These are phyloP conservation scores for Conger conger DNA, from an alignment of 2,113 vertebrate genomes.

Conservation along the genomic window DNA sequence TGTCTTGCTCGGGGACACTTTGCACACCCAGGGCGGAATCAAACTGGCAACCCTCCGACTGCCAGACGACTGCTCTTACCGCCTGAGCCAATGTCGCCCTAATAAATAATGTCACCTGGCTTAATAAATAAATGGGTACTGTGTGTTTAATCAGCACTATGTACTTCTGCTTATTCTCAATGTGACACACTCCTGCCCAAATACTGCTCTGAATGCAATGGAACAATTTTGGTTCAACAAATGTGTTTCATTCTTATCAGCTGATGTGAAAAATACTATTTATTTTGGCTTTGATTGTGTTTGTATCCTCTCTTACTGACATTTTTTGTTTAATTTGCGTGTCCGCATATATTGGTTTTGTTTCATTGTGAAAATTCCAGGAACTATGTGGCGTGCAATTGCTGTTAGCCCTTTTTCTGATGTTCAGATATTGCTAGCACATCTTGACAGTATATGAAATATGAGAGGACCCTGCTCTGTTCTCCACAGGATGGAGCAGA, in stretches of 20 bases:
- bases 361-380: background rate
- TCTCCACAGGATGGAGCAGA: slow-evolving; percentile 92
- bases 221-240: background rate
- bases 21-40: too few relatives aligned
- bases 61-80: too few relatives aligned
- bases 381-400: too few relatives aligned
- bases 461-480: background rate
- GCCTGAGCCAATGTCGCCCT: too few relatives aligned
- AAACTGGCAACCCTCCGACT: too few relatives aligned
- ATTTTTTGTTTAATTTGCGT: slow-evolving; percentile 9
- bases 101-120: too few relatives aligned
- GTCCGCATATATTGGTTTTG: slow-evolving; percentile 16
- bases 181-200: background rate
- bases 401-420: too few relatives aligned
- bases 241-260: background rate
- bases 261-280: background rate
- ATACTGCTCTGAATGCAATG: background rate
- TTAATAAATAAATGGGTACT: too few relatives aligned
- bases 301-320: background rate
- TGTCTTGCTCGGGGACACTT: too few relatives aligned
- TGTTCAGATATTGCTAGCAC: background rate
- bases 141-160: background rate
- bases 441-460: background rate
- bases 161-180: background rate
- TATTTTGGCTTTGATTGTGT: background rate